phyloP scores from a whole-genome alignment of 2,797 vertebrate genomes.

The Champsocephalus esox region DNA sequence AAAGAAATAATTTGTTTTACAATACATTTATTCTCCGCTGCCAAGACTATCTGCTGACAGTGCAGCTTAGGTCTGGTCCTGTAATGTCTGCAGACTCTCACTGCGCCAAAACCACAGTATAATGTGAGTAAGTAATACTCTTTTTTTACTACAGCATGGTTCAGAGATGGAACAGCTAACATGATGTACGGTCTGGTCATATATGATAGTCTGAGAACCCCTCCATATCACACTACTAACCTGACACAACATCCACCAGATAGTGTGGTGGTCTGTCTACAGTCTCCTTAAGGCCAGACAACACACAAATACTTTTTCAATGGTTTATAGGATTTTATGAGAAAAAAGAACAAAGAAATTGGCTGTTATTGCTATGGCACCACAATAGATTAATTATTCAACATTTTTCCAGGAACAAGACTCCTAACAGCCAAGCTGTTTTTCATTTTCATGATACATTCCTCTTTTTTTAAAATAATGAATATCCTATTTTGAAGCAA shows the following conservation, averaged over 20 bases:
- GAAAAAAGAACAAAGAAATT: neutral
- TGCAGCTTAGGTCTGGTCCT: constrained; percentile 58
- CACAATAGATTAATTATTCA: neutral
- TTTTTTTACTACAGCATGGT: neutral
- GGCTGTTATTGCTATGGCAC: neutral
- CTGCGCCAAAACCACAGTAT: constrained; percentile 49
- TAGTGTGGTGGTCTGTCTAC: neutral
- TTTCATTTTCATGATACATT: constrained; percentile 15
- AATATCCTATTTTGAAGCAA: too few relatives aligned
- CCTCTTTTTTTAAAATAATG: neutral
- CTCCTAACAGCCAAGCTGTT: neutral
- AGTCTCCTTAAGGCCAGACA: neutral
- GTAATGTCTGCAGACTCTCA: constrained; percentile 43
- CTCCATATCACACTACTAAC: neutral
- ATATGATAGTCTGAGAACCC: neutral
- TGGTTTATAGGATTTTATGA: neutral
- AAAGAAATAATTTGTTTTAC: constrained; percentile 41
- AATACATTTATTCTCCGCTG: constrained; percentile 45
- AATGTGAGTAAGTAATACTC: neutral
- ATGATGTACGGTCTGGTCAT: constrained; percentile 1
- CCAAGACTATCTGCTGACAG: constrained; percentile 67
- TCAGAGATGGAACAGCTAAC: constrained; percentile 4
- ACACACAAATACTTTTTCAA: neutral
- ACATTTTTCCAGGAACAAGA: neutral
- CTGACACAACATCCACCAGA: neutral